Conservation (phyloP, 2,113 vertebrate genomes). For the Barnardius zonarius region DNA sequence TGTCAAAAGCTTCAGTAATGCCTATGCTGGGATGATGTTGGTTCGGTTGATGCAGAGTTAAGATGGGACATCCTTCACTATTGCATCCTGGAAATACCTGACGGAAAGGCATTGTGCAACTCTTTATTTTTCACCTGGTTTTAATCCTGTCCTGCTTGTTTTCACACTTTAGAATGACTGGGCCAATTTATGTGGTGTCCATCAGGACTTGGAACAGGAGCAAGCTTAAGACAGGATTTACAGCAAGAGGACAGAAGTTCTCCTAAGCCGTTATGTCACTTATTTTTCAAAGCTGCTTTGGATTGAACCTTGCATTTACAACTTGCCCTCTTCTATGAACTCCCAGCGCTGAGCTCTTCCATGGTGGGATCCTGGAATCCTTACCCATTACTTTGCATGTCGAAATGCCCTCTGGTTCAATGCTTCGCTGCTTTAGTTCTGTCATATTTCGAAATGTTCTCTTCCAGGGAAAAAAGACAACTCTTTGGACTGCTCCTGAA, state of each 20-base stretch:
- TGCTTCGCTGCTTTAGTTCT: background rate
- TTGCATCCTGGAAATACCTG: background rate
- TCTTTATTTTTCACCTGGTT: background rate
- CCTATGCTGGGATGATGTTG: background rate
- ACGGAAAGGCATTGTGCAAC: background rate
- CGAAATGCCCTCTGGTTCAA: background rate
- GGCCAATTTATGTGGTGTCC: accelerated
- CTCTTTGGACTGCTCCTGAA: background rate
- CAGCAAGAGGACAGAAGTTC: background rate
- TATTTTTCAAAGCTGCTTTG: background rate
- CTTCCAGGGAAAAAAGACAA: background rate
- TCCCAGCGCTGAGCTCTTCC: background rate
- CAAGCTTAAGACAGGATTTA: background rate
- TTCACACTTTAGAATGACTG: background rate
- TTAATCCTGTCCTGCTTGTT: background rate
- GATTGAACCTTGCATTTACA: background rate
- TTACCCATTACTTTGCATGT: background rate
- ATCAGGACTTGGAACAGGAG: background rate
- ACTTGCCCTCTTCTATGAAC: background rate
- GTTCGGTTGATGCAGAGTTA: background rate
- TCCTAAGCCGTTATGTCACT: background rate
- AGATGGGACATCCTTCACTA: background rate
- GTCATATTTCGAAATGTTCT: background rate
- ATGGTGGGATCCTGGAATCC: accelerated
- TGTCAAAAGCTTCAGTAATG: background rate